Percentiles rank a stretch among this genome's conserved stretches.
Evolutionary conservation across 2,888 invertebrate species (phyloP).

Genomic region (Fissipunctia ypsillon): DNA sequence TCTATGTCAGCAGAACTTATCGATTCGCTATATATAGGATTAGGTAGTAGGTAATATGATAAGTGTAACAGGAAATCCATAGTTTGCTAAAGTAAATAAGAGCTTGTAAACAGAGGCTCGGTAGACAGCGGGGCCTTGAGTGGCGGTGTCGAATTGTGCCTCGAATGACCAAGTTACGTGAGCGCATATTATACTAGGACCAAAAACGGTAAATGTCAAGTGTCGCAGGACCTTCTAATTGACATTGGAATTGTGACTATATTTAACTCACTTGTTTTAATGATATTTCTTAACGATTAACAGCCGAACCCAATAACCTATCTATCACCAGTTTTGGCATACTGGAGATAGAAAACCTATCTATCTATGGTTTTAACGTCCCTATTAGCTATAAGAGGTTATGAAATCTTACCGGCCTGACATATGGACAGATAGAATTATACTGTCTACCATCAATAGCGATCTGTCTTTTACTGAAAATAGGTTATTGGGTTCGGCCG

Average conservation of each 20-base stretch:
- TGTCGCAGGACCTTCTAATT: constrained; percentile 41
- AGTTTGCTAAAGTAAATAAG: constrained; percentile 54
- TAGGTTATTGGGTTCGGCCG: too few species aligned
- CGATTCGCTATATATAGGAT: constrained; percentile 60
- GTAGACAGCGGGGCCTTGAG: constrained; percentile 65
- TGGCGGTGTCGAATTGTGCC: constrained; percentile 28
- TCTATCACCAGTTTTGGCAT: too few species aligned
- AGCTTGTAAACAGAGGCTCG: constrained; percentile 56
- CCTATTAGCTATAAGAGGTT: too few species aligned
- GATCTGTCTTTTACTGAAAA: too few species aligned
- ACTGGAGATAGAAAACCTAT: too few species aligned
- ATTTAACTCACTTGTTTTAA: constrained; percentile 10
- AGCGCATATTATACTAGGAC: constrained; percentile 19
- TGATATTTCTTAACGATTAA: constrained; percentile 17
- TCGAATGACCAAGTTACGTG: constrained; percentile 30
- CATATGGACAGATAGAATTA: too few species aligned
- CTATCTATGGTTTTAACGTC: too few species aligned
- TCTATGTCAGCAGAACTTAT: constrained; percentile 50
- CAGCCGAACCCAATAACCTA: too few species aligned
- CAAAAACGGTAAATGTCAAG: constrained; percentile 51
- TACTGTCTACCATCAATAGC: too few species aligned
- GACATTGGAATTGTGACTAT: constrained; percentile 14
- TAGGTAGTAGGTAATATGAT: constrained; percentile 65
- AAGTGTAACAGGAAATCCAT: constrained; percentile 67
- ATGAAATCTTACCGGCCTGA: too few species aligned